Evolutionary conservation across 2,797 vertebrate species (phyloP).

Genomic region (Pangasius djambal): DNA sequence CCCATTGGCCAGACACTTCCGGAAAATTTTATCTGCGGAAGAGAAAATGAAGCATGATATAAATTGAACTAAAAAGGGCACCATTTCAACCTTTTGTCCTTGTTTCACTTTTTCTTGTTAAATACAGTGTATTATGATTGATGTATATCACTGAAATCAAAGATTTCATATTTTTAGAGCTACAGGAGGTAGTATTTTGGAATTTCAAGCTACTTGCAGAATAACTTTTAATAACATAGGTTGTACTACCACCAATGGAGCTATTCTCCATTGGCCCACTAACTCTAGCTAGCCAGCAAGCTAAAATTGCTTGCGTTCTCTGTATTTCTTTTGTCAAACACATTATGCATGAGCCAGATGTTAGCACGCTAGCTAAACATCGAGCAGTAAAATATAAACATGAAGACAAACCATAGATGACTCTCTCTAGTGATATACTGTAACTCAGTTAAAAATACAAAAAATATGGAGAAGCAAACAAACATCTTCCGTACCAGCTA

Average conservation of each 20-base stretch:
- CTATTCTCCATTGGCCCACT: neutral
- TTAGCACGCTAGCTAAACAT: neutral
- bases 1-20: conserved; percentile 87
- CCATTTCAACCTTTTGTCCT: neutral
- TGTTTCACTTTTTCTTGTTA: neutral
- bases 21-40: conserved; percentile 86
- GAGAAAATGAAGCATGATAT: conserved; percentile 43
- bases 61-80: neutral
- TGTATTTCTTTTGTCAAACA: neutral
- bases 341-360: neutral
- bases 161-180: neutral
- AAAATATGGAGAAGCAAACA: neutral
- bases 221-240: neutral
- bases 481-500: neutral
- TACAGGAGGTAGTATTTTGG: neutral
- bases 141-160: neutral
- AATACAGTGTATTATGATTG: neutral
- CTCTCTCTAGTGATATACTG: neutral
- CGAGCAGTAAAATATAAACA: neutral
- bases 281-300: neutral
- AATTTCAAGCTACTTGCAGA: neutral
- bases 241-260: neutral
- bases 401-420: too few species aligned
- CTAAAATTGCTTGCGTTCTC: neutral
- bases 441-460: neutral